These are phyloP conservation scores for Psilanteris sp. DNA, from an alignment of 1,140 invertebrate genomes.

Conservation along the genomic window DNA sequence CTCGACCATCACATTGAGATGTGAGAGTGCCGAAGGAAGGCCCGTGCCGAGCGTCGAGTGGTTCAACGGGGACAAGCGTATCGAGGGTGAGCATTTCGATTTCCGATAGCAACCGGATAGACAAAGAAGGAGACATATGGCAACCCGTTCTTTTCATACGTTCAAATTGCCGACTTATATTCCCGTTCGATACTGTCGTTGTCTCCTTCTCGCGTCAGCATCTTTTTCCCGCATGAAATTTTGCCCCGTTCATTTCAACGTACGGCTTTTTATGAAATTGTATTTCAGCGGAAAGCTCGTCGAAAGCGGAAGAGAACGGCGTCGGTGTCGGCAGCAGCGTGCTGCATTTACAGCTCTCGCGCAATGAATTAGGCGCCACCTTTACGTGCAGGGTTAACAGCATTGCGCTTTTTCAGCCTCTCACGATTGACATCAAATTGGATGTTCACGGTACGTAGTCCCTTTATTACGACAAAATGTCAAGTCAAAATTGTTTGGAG, in stretches of 20 bases:
- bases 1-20: conserved; percentile 83
- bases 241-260: conserved; percentile 10
- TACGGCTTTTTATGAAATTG: conserved; percentile 30
- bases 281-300: conserved; percentile 71
- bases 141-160: background rate
- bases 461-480: conserved; percentile 9
- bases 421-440: conserved; percentile 84
- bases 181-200: background rate
- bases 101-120: conserved; percentile 26
- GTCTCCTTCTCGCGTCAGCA: background rate
- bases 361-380: conserved; percentile 87
- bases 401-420: conserved; percentile 85
- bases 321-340: conserved; percentile 83
- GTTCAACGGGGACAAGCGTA: conserved; percentile 85
- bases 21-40: conserved; percentile 87
- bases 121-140: background rate
- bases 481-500: conserved; percentile 2
- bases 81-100: conserved; percentile 83
- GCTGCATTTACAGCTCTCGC: conserved; percentile 84
- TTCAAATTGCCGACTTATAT: background rate
- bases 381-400: conserved; percentile 88
- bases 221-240: conserved; percentile 6
- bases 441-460: conserved; percentile 89
- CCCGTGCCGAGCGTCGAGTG: conserved; percentile 88
- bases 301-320: conserved; percentile 80